These are phyloP conservation scores for Peromyscus attwateri DNA, from an alignment of 2,797 vertebrate species.

Conservation along the genomic window DNA sequence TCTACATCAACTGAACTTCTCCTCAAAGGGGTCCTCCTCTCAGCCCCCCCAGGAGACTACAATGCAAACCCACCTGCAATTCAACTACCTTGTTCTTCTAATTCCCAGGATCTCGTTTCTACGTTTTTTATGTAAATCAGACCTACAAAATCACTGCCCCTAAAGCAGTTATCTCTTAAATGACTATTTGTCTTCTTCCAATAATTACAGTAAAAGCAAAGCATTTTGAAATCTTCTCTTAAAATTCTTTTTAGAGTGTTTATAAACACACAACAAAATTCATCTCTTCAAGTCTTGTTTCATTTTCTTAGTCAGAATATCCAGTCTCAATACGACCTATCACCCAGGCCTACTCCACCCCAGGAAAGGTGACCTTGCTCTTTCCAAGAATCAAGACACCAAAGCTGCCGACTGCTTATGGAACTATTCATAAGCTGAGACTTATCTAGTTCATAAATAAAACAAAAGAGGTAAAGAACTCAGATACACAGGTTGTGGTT, in stretches of 20 bases:
- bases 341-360: not conserved
- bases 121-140: not conserved
- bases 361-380: not conserved
- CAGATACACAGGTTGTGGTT: not conserved
- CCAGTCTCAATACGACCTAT: not conserved
- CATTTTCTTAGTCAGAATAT: not conserved
- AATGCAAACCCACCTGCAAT: not conserved
- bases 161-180: not conserved
- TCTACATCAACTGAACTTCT: not conserved
- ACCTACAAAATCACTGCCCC: not conserved
- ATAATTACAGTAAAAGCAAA: not conserved
- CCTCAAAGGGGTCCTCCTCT: not conserved
- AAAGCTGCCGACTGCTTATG: not conserved
- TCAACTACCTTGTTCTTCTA: not conserved
- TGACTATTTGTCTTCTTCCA: not conserved
- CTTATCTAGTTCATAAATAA: constrained; percentile 1
- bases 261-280: not conserved
- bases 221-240: constrained; percentile 12
- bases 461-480: not conserved
- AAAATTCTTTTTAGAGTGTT: not conserved
- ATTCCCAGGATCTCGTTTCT: not conserved
- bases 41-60: not conserved
- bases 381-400: not conserved
- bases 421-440: not conserved
- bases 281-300: not conserved